These are phyloP conservation scores for Ditula angustiorana DNA, from an alignment of 2,888 invertebrate species.

Conservation along the genomic window DNA sequence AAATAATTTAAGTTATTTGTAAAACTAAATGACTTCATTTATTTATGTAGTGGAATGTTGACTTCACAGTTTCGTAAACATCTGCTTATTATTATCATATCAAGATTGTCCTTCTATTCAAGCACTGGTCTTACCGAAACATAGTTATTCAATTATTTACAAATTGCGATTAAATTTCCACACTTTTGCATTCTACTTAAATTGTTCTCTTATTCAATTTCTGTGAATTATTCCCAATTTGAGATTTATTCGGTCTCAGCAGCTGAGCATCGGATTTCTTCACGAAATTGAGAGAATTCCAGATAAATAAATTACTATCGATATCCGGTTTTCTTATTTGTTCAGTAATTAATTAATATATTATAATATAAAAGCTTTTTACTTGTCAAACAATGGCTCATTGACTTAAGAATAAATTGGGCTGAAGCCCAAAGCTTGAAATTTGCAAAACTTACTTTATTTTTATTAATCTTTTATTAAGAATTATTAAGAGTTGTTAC, in stretches of 20 bases:
- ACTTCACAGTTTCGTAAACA: no score
- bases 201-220: background rate
- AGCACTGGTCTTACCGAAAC: slow-evolving; percentile 4
- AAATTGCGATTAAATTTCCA: background rate
- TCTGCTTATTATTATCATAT: no score
- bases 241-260: slow-evolving; percentile 22
- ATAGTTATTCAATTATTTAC: slow-evolving; percentile 8
- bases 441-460: no score
- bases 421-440: no score
- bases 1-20: no score
- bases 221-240: background rate
- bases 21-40: no score
- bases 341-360: background rate
- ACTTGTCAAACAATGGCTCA: no score
- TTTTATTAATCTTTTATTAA: no score
- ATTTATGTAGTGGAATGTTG: no score
- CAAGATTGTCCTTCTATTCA: background rate
- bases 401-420: no score
- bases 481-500: no score
- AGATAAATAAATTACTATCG: background rate
- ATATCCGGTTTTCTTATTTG: background rate
- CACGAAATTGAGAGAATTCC: slow-evolving; percentile 5
- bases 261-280: slow-evolving; percentile 17
- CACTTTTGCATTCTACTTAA: background rate
- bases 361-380: no score